Conservation (phyloP, 2,888 invertebrate species). For the Lingula anatina region DNA sequence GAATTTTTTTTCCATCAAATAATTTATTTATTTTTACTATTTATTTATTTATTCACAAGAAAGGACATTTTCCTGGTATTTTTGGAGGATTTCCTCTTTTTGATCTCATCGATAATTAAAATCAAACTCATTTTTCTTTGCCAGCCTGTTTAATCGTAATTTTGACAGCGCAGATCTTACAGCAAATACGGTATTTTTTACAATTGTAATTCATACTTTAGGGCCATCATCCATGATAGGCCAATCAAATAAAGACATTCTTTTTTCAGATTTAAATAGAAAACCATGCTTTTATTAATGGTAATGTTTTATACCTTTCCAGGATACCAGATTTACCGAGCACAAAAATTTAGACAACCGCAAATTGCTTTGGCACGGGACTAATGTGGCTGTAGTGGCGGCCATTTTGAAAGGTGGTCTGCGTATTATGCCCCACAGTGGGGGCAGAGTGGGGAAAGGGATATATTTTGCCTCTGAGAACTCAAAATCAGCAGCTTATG, state of each 20-base stretch:
- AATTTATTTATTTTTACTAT: conserved; percentile 1
- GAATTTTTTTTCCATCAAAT: neutral
- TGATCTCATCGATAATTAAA: no score
- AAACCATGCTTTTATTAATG: neutral
- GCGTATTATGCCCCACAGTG: conserved; percentile 56
- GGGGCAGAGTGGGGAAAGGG: conserved; percentile 53
- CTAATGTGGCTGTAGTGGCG: conserved; percentile 54
- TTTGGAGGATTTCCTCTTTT: no score
- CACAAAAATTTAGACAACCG: conserved; percentile 45
- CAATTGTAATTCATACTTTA: no score
- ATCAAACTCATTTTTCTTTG: no score
- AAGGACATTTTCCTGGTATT: no score
- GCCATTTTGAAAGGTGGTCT: conserved; percentile 54
- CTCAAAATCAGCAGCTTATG: conserved; percentile 52
- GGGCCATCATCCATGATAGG: no score
- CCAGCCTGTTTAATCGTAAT: no score
- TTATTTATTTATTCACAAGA: no score
- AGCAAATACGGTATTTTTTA: no score
- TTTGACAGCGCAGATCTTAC: no score
- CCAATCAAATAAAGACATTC: no score
- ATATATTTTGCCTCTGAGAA: conserved; percentile 56
- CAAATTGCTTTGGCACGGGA: conserved; percentile 55
- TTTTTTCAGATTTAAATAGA: no score
- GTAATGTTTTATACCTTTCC: neutral
- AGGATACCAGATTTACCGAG: conserved; percentile 31